Base-by-base conservation (phyloP, 2,888 invertebrate species). In the Drosophila hawaiiensis region DNA sequence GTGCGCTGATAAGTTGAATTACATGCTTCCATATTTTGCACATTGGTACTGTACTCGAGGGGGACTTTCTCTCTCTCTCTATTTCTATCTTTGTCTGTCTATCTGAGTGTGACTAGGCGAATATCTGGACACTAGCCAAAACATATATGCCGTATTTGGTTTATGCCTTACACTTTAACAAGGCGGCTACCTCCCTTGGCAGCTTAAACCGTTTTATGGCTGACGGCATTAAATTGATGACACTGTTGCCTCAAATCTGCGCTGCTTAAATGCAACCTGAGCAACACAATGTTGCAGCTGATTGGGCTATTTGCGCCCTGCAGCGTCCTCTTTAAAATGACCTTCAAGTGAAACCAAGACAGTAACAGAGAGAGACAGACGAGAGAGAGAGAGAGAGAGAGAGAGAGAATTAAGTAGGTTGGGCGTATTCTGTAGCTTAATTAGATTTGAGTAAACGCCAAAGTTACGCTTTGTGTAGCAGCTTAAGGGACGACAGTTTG, bases 1-100 rank as follows among this genome's bases (percentile, higher is more conserved):
- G 53, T 68, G 70, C 83, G 90, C 80, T 91, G 88, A 88, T 91
- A 91, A 88, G 72, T 84, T 89, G 90, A 89, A 81, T 90, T 80
- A 88, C 85, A 80, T 55, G 80, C 64, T 74, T 68, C 68, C 78
- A 90, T 90, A 90, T 80, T 76, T 89, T 72, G 66, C 72, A 49
- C 83, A 76, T 74, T 74, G 62, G 62, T 29, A 28, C 55, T 55
- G 43, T 29, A n/a, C 39, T n/a, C 47, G 50, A 19, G 22, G 59
- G 47, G 14, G 7, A 7, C 14, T 25, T 22, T 1, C 25, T 1
- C 35, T 3, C n/a, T 1, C 35, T 10, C 4, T 10, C 12, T 9
- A 4, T 33, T 33, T n/a, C 6, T 43, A 14, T 25, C 4, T 47
- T 9, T 16, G 16, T 47, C 9, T 16, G 22, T 4, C 22, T 22